Base-by-base conservation (phyloP, 2,113 vertebrate genomes). In the Etheostoma cragini region DNA sequence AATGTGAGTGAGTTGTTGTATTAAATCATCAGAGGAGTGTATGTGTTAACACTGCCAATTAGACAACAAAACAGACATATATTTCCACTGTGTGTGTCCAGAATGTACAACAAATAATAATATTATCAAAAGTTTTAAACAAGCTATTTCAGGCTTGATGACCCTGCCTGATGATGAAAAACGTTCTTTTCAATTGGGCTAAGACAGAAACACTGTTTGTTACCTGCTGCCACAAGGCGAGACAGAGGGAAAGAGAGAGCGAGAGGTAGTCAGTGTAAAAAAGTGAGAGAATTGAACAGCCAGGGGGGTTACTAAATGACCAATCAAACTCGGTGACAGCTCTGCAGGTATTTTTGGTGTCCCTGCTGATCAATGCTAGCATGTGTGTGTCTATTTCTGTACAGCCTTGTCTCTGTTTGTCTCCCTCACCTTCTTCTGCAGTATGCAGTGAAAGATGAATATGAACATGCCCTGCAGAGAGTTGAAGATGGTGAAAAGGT, bases 401-500 rank as follows among this genome's bases (percentile, higher is more conserved):
- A 53, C 6, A 38, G 10, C 52, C 42, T 70, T 42, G 35, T 63
- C 53, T 60, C 17, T 1, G 42, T 5, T 58, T 46, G 15, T 38
- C 30, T 66, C 7, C 21, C 94, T 96, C 95, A 99, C 98, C 98
- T 99, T 99, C 93, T 99, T 99, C 94, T 99, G 98, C 82, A 99
- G 97, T 65, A 99, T 98, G 96, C 98, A 99, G 95, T 99, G 98
- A 94, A 99, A 99, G 95, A 99, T 99, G 95, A 99, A 99, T 96
- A 99, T 99, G 94, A 99, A 99, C 98, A 99, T 99, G 92, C 98
- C 98, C 95, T 99, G 98, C 78, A 99, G 96, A 80, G 98, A 99
- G 96, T 99, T 99, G 95, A 99, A 99, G 95, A 99, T 97, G 91
- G 98, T 99, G 95, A 99, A 99, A 88, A 99, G 98, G 94, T 99